phyloP scores from a whole-genome alignment of 2,797 vertebrate genomes.

The Vipera ursinii region DNA sequence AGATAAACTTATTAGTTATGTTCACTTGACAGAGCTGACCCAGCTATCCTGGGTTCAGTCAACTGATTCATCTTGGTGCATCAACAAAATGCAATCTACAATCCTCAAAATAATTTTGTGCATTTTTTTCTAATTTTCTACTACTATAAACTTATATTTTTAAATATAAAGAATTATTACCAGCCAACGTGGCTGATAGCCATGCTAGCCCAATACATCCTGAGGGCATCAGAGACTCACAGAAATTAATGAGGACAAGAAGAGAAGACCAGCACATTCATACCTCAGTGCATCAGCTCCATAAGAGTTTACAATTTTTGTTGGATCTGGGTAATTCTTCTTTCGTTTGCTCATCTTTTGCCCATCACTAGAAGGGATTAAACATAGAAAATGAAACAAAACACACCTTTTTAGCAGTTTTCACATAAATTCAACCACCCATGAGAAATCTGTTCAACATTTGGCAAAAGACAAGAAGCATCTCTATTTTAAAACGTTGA shows the following conservation, averaged over 20 bases:
- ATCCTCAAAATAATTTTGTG: not conserved
- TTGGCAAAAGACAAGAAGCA: not conserved
- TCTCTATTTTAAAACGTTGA: not conserved
- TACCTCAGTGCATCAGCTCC: slow-evolving; percentile 96
- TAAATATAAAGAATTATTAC: not conserved
- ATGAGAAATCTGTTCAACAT: not conserved
- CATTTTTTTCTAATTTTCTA: not conserved
- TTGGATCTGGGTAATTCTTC: slow-evolving; percentile 97
- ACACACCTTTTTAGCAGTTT: not conserved
- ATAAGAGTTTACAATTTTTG: slow-evolving; percentile 82
- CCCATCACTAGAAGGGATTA: slow-evolving; percentile 83
- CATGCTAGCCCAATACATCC: not conserved
- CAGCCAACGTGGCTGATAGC: not conserved
- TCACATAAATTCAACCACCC: not conserved
- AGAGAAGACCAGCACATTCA: slow-evolving; percentile 15
- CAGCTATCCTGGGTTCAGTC: not conserved
- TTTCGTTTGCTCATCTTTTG: slow-evolving; percentile 99
- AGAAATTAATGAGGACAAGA: not conserved
- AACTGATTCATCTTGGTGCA: not conserved
- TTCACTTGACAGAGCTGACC: not conserved
- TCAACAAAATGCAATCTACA: not conserved
- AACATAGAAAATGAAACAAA: not conserved
- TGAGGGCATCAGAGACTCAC: not conserved
- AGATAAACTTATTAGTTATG: not conserved
- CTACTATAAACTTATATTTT: not conserved